Evolutionary conservation across 2,113 vertebrate genomes (phyloP).

Genomic region (Capricornis sumatraensis): DNA sequence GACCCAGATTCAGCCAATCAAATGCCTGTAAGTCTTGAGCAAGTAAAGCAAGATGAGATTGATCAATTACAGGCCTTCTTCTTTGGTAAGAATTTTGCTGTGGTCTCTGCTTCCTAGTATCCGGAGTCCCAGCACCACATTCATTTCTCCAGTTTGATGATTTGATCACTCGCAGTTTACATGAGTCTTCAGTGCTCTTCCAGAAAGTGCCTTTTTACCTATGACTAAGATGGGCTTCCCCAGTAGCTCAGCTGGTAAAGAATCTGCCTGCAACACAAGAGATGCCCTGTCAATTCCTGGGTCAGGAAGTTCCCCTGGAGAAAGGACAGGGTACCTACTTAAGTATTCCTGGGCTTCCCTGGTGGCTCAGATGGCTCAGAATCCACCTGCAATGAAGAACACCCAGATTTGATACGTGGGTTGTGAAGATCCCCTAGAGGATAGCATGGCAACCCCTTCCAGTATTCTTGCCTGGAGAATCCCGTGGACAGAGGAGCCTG

Average conservation of each 20-base stretch:
- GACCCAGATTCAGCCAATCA: neutral
- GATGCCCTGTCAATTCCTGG: neutral
- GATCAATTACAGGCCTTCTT: neutral
- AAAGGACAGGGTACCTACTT: neutral
- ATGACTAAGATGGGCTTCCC: neutral
- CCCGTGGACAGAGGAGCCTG: neutral
- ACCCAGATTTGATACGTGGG: neutral
- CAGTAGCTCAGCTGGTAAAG: neutral
- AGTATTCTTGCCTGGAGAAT: neutral
- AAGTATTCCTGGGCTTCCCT: neutral
- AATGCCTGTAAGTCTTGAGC: neutral
- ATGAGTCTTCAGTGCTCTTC: neutral
- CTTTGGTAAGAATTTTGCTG: neutral
- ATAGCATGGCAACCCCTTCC: neutral
- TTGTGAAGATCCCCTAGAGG: neutral
- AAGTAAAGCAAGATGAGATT: neutral
- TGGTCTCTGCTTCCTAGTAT: neutral
- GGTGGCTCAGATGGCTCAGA: neutral
- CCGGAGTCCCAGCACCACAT: accelerated
- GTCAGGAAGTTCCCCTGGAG: neutral
- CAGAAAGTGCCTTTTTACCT: neutral
- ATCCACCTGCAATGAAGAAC: neutral
- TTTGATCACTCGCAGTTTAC: neutral
- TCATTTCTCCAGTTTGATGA: neutral
- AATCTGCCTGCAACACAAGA: neutral